Evolutionary conservation across 1,140 invertebrate species (phyloP).

Genomic region (Drosophila saltans): DNA sequence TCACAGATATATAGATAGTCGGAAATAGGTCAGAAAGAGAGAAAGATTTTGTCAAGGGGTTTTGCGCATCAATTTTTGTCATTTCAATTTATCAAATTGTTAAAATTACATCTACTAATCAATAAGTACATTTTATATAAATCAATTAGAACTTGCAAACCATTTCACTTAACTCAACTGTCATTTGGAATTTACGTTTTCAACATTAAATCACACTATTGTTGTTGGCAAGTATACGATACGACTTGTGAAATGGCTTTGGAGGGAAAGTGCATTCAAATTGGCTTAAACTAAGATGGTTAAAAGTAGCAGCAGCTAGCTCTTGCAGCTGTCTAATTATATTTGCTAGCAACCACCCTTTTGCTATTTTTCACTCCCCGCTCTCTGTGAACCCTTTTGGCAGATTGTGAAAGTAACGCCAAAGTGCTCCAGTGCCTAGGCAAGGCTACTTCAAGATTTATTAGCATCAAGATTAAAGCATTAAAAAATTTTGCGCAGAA

Average conservation of each 20-base stretch:
- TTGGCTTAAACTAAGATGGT: constrained; percentile 82
- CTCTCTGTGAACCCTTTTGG: constrained; percentile 26
- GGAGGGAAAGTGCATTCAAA: constrained; percentile 74
- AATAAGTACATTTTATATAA: constrained; percentile 32
- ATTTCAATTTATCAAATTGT: constrained; percentile 2
- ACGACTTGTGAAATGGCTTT: constrained; percentile 7
- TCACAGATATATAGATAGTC: neutral
- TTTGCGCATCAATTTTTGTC: neutral
- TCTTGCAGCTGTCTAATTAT: constrained; percentile 80
- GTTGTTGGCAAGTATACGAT: constrained; percentile 10
- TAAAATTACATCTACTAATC: constrained; percentile 1
- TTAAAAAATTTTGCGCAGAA: constrained; percentile 68
- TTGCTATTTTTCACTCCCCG: constrained; percentile 2
- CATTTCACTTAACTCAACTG: constrained; percentile 40
- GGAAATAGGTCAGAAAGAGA: neutral
- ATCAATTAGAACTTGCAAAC: constrained; percentile 65
- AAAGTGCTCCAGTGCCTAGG: constrained; percentile 49
- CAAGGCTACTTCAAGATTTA: constrained; percentile 82
- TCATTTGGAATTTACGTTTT: constrained; percentile 51
- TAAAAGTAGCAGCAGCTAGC: constrained; percentile 39
- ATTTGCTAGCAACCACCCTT: constrained; percentile 45
- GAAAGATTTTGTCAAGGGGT: neutral
- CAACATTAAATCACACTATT: constrained; percentile 20
- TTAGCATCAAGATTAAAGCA: constrained; percentile 83
- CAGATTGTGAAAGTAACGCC: constrained; percentile 60